Percentiles rank a stretch among this genome's conserved stretches.
These are phyloP conservation scores for Ailuropoda melanoleuca DNA, from an alignment of 2,113 vertebrate species.

Conservation along the genomic window DNA sequence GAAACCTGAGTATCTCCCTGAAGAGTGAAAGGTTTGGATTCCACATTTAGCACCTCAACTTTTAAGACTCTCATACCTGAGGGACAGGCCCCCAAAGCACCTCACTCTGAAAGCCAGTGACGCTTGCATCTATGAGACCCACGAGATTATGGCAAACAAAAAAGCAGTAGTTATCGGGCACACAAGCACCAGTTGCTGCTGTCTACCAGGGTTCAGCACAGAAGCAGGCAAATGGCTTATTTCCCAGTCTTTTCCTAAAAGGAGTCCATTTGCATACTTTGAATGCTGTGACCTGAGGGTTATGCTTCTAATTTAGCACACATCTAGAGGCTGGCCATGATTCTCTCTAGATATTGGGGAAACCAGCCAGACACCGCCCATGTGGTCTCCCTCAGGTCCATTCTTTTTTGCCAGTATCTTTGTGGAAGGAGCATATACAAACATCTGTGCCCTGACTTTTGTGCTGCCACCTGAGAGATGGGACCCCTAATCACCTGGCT, in stretches of 20 bases:
- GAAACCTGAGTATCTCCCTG: background rate
- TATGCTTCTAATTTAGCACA: background rate
- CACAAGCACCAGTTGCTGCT: background rate
- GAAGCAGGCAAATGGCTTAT: background rate
- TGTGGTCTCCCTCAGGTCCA: background rate
- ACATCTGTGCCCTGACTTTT: background rate
- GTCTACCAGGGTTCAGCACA: background rate
- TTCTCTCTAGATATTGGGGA: background rate
- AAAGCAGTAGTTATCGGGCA: fast-evolving
- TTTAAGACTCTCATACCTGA: background rate
- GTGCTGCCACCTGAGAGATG: background rate
- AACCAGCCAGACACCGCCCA: background rate
- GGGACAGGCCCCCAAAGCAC: background rate
- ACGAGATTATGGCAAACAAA: too few relatives aligned
- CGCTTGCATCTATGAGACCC: background rate
- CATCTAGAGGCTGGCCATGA: too few relatives aligned
- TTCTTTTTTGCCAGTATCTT: background rate
- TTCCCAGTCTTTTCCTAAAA: background rate
- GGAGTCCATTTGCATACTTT: background rate
- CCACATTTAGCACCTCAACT: background rate
- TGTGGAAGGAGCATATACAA: background rate
- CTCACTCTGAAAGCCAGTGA: background rate
- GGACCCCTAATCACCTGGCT: background rate
- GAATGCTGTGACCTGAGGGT: background rate
- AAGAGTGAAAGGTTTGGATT: background rate